Base-by-base conservation (phyloP, 2,113 vertebrate genomes). In the Catharus fuscescens region DNA sequence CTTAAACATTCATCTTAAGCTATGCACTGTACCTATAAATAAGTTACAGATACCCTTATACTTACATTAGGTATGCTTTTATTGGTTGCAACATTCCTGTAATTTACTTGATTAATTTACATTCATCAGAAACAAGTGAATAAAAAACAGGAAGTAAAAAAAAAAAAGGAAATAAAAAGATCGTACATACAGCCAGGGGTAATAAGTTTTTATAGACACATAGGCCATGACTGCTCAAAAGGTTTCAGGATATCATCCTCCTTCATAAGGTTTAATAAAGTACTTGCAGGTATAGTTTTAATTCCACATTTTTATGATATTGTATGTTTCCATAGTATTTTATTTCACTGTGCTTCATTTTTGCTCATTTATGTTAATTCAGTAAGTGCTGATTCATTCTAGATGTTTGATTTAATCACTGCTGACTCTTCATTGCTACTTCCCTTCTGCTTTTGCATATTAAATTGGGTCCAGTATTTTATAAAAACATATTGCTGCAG, bases 341-440 rank as follows among this genome's bases (percentile, higher is more conserved):
- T 78, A 73, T 86, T 94, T 88, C 34, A 54, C 56, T 52, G 23
- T 71, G 40, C 69, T 94, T 86, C 24, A 36, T 40, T 93, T 94
- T 83, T 89, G 52, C 47, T 92, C 79, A 74, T 86, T 90, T 92
- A 59, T 77, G 83, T 90, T 84, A 92, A 83, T 89, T 90, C 21
- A 44, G 54, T 60, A 17, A 59, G 34, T 18, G 48, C 56, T 86
- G 86, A 93, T 57, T 86, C 80, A 94, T 38, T 86, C 52, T 81
- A 71, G 52, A 74, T 50, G 19, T 66, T 92, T 92, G 54, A 90
- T 91, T 91, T 47, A 92, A 74, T 71, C 59, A 74, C 38, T 88
- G 64, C 48, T 93, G 82, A 70, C 50, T 80, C 57, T 54, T 77
- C 64, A 83, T 70, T 45, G 47, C 60, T 86, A 48, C 60, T 71